Percentiles rank a stretch among this genome's conserved stretches.
These are phyloP conservation scores for Arion vulgaris DNA, from an alignment of 1,140 invertebrate genomes.

Conservation along the genomic window DNA sequence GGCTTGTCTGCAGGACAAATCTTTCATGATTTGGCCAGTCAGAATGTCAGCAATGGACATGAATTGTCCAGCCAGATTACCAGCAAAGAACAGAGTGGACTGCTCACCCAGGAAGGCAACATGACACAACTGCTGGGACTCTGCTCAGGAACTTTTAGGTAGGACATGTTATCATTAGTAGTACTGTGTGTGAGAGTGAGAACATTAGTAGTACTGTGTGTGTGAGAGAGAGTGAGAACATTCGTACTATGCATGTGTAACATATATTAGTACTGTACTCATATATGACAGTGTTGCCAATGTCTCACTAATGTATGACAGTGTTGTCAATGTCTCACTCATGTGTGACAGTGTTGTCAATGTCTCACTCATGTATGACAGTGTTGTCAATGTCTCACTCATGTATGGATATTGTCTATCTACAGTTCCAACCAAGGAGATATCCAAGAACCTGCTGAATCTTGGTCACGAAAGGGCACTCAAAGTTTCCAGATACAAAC, in stretches of 20 bases:
- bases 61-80: background rate
- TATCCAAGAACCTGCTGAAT: background rate
- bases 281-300: too few species aligned
- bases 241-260: too few species aligned
- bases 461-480: background rate
- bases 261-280: too few species aligned
- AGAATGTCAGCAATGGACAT: background rate
- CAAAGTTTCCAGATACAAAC: background rate
- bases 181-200: too few species aligned
- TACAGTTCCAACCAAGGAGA: background rate
- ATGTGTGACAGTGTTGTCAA: too few species aligned
- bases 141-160: conserved; percentile 72
- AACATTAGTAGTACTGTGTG: too few species aligned
- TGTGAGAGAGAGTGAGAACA: too few species aligned
- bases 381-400: too few species aligned
- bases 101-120: conserved; percentile 48
- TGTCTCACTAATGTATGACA: too few species aligned
- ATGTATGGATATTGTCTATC: background rate
- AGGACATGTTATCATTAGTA: conserved; percentile 40
- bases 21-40: background rate
- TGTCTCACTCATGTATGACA: too few species aligned
- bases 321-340: too few species aligned
- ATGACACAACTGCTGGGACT: conserved; percentile 69
- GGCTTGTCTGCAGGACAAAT: background rate
- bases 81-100: background rate